A percentile compares a stretch with the other conserved stretches of the same genome.
phyloP scores from a whole-genome alignment of 2,888 invertebrate species.

The Lycocerus yunnanus region DNA sequence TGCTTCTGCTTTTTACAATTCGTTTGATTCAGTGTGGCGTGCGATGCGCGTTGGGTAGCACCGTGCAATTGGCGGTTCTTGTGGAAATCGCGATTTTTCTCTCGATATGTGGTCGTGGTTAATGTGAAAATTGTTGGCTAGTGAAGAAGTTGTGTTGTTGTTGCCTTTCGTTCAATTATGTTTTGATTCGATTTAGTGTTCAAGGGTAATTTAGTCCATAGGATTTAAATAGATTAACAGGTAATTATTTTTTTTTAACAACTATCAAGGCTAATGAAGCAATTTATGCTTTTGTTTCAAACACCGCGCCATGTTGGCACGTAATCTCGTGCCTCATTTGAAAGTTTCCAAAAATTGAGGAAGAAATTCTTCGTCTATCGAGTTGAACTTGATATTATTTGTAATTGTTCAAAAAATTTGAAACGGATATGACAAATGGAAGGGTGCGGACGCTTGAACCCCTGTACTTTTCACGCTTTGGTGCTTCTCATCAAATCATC shows the following conservation, averaged over 20 bases:
- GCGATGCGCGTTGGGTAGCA: neutral
- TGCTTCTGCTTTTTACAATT: neutral
- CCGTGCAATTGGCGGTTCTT: neutral
- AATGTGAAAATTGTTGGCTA: neutral
- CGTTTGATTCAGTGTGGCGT: neutral
- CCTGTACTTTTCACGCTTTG: neutral
- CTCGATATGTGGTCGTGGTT: neutral
- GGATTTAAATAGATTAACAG: neutral
- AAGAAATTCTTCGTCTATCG: neutral
- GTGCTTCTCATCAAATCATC: neutral
- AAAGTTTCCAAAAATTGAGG: neutral
- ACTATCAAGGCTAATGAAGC: neutral
- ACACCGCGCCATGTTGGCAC: neutral
- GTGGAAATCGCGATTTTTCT: neutral
- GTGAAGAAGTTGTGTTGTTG: neutral
- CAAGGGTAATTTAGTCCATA: neutral
- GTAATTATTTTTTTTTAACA: neutral
- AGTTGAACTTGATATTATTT: neutral
- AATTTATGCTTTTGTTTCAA: neutral
- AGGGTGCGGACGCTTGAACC: constrained; percentile 8
- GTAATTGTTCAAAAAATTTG: neutral
- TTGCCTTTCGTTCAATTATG: neutral
- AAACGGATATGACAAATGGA: neutral
- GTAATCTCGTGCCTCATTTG: no score
- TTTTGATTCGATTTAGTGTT: neutral